phyloP scores from a whole-genome alignment of 1,140 invertebrate genomes.

The Protaetia brevitarsis region DNA sequence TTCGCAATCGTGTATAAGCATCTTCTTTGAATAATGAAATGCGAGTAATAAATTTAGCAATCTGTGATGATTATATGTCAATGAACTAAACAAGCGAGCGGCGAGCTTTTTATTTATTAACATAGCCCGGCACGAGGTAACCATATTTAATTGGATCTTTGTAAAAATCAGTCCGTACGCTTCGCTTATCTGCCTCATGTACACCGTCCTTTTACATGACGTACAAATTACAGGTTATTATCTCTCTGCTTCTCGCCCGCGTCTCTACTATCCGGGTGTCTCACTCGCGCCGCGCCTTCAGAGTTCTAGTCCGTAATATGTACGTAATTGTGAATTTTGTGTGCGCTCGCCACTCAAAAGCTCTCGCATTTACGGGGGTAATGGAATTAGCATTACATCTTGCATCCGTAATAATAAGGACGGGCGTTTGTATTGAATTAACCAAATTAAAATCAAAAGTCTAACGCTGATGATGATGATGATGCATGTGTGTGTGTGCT shows the following conservation, averaged over 20 bases:
- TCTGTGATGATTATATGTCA: conserved; percentile 22
- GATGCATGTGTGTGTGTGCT: too few relatives aligned
- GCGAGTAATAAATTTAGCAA: conserved; percentile 22
- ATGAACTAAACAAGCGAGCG: conserved; percentile 26
- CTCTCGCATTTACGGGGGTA: not conserved
- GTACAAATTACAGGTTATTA: conserved; percentile 23
- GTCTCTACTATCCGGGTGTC: not conserved
- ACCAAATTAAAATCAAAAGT: not conserved
- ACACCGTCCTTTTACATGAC: conserved; percentile 21
- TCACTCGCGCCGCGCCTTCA: not conserved
- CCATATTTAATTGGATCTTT: conserved; percentile 35
- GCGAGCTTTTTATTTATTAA: conserved; percentile 33
- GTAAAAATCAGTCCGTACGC: conserved; percentile 32
- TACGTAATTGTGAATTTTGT: not conserved
- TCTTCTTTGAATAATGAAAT: conserved; percentile 22
- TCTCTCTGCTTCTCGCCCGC: conserved; percentile 18
- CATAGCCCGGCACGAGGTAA: conserved; percentile 29
- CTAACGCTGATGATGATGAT: too few relatives aligned
- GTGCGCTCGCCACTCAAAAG: not conserved
- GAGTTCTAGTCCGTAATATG: not conserved
- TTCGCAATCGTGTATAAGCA: conserved; percentile 12
- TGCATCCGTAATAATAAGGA: not conserved
- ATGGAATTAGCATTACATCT: not conserved
- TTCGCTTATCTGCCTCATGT: conserved; percentile 29
- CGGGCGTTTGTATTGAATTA: not conserved